Evolutionary conservation across 2,797 vertebrate genomes (phyloP).

Genomic region (Myioborus miniatus): DNA sequence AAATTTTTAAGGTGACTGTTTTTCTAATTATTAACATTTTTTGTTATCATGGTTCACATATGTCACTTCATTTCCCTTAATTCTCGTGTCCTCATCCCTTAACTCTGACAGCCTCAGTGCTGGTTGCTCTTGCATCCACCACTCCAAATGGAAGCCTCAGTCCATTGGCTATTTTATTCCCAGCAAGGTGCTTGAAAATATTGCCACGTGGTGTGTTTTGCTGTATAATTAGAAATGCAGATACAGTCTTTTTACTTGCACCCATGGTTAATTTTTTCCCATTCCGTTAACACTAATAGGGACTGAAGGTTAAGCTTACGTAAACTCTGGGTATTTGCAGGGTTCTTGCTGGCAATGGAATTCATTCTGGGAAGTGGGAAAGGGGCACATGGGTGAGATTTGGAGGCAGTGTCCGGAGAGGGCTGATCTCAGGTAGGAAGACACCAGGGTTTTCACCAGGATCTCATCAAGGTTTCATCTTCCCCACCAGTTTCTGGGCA

Average conservation of each 20-base stretch:
- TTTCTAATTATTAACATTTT: constrained; percentile 6
- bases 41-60: neutral
- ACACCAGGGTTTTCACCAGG: neutral
- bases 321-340: neutral
- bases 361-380: neutral
- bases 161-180: neutral
- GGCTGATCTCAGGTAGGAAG: neutral
- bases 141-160: neutral
- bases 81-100: neutral
- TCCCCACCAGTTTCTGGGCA: neutral
- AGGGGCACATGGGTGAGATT: neutral
- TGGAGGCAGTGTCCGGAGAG: neutral
- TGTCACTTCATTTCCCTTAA: neutral
- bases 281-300: neutral
- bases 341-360: neutral
- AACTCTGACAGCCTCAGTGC: neutral
- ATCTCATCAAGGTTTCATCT: neutral
- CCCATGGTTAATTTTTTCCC: constrained; percentile 36
- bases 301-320: constrained; percentile 42
- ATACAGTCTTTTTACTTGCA: neutral
- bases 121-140: neutral
- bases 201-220: neutral
- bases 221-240: constrained; percentile 14
- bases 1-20: constrained; percentile 41
- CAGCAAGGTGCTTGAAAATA: constrained; percentile 35